Evolutionary conservation across 2,113 vertebrate genomes (phyloP).

Genomic region (Trogon melanurus): DNA sequence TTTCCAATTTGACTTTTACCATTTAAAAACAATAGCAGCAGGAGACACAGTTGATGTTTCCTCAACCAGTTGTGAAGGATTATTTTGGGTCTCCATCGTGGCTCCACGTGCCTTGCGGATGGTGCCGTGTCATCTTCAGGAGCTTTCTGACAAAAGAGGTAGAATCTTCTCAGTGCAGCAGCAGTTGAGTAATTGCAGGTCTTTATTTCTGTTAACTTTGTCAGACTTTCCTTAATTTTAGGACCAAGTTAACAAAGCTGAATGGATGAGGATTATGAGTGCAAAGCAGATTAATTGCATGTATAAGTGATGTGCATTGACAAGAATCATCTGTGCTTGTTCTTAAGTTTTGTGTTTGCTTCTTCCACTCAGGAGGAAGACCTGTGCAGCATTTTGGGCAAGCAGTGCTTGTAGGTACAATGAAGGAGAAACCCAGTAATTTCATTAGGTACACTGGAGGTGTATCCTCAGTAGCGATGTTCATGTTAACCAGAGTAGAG

Average conservation of each 20-base stretch:
- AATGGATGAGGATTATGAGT: not conserved
- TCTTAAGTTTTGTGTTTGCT: not conserved
- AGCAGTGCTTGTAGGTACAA: not conserved
- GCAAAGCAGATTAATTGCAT: not conserved
- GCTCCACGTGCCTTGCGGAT: not conserved
- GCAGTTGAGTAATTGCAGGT: not conserved
- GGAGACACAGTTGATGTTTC: not conserved
- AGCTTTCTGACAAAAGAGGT: not conserved
- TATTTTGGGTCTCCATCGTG: not conserved
- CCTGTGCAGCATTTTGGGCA: not conserved
- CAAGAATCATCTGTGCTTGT: not conserved
- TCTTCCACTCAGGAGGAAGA: not conserved
- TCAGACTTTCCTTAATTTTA: not conserved
- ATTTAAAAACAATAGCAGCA: not conserved
- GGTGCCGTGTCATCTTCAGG: fast-evolving
- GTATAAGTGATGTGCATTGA: not conserved
- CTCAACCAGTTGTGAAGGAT: not conserved
- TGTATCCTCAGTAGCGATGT: not conserved
- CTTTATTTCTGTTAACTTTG: not conserved
- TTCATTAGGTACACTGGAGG: not conserved
- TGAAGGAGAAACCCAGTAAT: not conserved
- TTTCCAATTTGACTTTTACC: not conserved
- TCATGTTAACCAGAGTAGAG: not conserved
- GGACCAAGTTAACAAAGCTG: not conserved
- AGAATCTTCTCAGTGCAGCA: not conserved